A percentile compares a stretch with the other conserved stretches of the same genome.
phyloP scores from a whole-genome alignment of 2,888 invertebrate genomes.

The Odontomyia ornata region DNA sequence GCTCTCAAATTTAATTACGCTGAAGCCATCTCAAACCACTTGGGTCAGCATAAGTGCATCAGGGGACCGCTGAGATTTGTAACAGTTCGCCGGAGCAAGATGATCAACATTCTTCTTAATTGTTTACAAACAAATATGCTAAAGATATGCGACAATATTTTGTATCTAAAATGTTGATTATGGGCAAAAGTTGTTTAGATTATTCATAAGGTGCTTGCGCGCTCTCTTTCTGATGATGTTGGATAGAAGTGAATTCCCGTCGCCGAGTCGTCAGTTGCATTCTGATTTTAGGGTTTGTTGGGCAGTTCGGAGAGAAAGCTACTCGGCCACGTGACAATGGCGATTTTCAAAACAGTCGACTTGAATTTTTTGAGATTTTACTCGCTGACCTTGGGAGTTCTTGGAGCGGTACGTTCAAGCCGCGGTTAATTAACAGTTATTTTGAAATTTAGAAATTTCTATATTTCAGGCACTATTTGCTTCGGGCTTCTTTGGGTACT shows the following conservation, averaged over 20 bases:
- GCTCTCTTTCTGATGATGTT: not conserved
- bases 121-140: slow-evolving; percentile 18
- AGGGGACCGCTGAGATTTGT: no score
- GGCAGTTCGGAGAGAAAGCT: no score
- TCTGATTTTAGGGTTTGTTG: not conserved
- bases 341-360: not conserved
- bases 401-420: not conserved
- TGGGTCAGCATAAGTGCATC: no score
- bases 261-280: slow-evolving; percentile 1
- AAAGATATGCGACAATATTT: not conserved
- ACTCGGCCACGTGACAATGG: not conserved
- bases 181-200: slow-evolving; percentile 9
- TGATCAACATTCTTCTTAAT: not conserved
- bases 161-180: not conserved
- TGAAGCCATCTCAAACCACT: no score
- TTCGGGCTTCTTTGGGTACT: not conserved
- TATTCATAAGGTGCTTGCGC: not conserved
- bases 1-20: no score
- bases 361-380: slow-evolving; percentile 3
- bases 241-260: not conserved
- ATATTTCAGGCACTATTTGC: not conserved
- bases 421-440: not conserved
- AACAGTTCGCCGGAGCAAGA: not conserved
- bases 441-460: not conserved
- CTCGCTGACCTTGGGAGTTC: not conserved